Percentiles rank a stretch among this genome's conserved stretches.
Evolutionary conservation across 2,113 vertebrate genomes (phyloP).

Genomic region (Mus musculus): GRCm39 chr16:18091001-18091500

Average conservation of each 20-base stretch:
- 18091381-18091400: neutral
- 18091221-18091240: neutral
- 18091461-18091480: neutral
- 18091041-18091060: neutral
- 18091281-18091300: neutral
- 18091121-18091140: neutral
- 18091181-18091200: neutral
- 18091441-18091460: neutral
- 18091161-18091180: neutral
- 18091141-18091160: neutral
- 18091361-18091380: neutral
- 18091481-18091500: neutral
- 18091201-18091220: neutral
- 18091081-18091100: neutral
- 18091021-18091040: neutral
- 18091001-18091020: neutral
- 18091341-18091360: neutral
- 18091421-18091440: accelerated
- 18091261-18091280: neutral
- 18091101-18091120: neutral
- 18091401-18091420: neutral
- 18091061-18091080: neutral
- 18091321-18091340: neutral
- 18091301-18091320: neutral
- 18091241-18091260: neutral